These are phyloP conservation scores for Heliconius hewitsoni DNA, from an alignment of 1,140 invertebrate species.

Conservation along the genomic window DNA sequence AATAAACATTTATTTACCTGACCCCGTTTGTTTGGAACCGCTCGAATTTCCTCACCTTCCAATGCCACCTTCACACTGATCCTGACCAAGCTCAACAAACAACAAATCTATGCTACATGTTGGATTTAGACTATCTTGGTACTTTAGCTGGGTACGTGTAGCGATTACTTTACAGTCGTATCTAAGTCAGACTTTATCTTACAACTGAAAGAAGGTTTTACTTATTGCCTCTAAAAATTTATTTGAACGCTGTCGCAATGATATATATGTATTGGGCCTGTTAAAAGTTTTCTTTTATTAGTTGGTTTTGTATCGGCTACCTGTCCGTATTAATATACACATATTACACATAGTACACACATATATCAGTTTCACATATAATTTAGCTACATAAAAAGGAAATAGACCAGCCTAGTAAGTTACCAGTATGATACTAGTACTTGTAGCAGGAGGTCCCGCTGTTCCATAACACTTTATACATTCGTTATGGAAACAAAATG, in stretches of 20 bases:
- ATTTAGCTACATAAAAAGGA: too few species aligned
- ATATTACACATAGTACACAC: too few species aligned
- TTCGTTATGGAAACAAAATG: too few species aligned
- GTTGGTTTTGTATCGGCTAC: too few species aligned
- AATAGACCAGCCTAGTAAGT: too few species aligned
- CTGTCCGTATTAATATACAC: too few species aligned
- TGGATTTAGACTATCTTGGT: constrained; percentile 13
- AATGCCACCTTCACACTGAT: constrained; percentile 3
- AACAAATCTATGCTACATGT: constrained; percentile 6
- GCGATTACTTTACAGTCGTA: background rate
- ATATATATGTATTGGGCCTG: background rate
- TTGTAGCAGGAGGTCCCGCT: too few species aligned
- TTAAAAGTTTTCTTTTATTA: too few species aligned
- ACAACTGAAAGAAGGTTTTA: constrained; percentile 9
- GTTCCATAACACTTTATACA: too few species aligned
- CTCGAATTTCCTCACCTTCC: constrained; percentile 18
- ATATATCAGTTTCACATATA: too few species aligned
- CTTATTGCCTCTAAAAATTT: constrained; percentile 2
- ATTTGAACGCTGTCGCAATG: background rate
- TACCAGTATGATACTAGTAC: too few species aligned
- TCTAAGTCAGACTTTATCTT: constrained; percentile 1
- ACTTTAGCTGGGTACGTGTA: background rate
- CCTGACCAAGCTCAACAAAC: constrained; percentile 10
- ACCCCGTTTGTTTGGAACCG: constrained; percentile 24
- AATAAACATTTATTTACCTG: constrained; percentile 30